Percentiles rank a stretch among this genome's conserved stretches.
Evolutionary conservation across 2,797 vertebrate genomes (phyloP).

Genomic region (Galagoides demidoff): DNA sequence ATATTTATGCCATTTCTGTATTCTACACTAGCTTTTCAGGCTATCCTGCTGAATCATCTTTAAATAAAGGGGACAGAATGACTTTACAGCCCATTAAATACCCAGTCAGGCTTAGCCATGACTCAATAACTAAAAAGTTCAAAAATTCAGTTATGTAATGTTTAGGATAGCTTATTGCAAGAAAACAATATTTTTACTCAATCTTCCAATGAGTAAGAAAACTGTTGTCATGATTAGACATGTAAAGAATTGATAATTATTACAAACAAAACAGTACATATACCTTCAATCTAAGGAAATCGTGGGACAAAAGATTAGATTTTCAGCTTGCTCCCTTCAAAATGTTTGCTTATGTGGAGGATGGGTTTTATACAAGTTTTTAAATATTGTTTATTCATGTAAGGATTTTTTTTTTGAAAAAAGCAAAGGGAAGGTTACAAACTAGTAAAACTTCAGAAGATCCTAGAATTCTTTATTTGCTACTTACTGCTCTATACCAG

Average conservation of each 20-base stretch:
- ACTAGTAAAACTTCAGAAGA: conserved; percentile 55
- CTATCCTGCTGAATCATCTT: neutral
- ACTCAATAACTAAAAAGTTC: conserved; percentile 11
- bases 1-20: neutral
- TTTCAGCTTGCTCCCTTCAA: conserved; percentile 4
- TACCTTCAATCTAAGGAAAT: neutral
- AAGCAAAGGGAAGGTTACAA: conserved; percentile 45
- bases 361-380: conserved; percentile 39
- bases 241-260: neutral
- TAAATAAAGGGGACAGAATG: neutral
- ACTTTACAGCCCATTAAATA: neutral
- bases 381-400: conserved; percentile 36
- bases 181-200: conserved; percentile 17
- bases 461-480: neutral
- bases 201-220: neutral
- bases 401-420: conserved; percentile 7
- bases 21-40: neutral
- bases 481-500: neutral
- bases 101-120: neutral
- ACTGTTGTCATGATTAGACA: neutral
- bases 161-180: neutral
- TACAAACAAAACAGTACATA: neutral
- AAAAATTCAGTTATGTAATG: neutral
- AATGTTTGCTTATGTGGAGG: neutral
- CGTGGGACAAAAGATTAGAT: neutral